Evolutionary conservation across 2,113 vertebrate species (phyloP).

Genomic region (Nyctibius bracteatus): DNA sequence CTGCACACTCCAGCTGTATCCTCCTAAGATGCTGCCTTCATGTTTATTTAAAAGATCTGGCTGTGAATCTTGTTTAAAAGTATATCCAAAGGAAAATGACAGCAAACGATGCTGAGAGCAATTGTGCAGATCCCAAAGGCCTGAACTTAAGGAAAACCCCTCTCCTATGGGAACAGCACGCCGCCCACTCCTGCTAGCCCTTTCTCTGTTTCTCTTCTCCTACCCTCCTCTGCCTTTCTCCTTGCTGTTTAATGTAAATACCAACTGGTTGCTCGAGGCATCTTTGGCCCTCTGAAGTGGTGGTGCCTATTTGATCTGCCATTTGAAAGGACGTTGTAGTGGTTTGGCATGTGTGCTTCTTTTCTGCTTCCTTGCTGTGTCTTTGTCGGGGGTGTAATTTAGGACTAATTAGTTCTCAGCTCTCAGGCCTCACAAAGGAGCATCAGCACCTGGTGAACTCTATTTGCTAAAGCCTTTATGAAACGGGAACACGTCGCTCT

Average conservation of each 20-base stretch:
- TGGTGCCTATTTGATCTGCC: background rate
- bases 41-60: constrained; percentile 13
- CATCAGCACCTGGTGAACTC: constrained; percentile 6
- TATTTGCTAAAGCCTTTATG: constrained; percentile 7
- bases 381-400: constrained; percentile 28
- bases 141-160: background rate
- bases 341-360: background rate
- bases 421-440: constrained; percentile 19
- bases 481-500: background rate
- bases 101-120: background rate
- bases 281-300: constrained; percentile 9
- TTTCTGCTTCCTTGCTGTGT: background rate
- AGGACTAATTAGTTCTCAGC: constrained; percentile 45
- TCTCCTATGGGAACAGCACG: background rate
- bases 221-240: background rate
- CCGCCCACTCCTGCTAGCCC: background rate
- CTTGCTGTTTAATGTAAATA: constrained; percentile 11
- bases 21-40: background rate
- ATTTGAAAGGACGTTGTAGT: background rate
- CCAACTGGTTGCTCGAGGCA: background rate
- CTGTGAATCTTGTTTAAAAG: background rate
- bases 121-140: background rate
- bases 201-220: background rate
- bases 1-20: background rate
- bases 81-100: background rate